A percentile compares a stretch with the other conserved stretches of the same genome.
phyloP scores from a whole-genome alignment of 2,888 invertebrate species.

The Carterocephalus palaemon region DNA sequence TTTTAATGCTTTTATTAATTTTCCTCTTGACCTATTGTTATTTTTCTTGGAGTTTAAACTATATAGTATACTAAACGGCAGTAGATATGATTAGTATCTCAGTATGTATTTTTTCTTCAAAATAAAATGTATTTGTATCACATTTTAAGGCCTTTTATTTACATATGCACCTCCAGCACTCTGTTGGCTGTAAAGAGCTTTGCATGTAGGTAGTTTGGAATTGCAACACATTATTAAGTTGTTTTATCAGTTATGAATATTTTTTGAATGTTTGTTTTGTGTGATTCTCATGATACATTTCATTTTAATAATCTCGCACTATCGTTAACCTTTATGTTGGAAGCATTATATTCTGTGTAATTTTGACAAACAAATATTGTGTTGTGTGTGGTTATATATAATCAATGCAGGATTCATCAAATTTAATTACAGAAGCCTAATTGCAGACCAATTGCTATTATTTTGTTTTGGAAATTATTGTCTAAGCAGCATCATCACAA shows the following conservation, averaged over 20 bases:
- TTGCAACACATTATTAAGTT: constrained; percentile 6
- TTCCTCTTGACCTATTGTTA: constrained; percentile 7
- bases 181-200: constrained; percentile 24
- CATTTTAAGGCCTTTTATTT: constrained; percentile 47
- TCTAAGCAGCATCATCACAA: no score
- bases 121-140: constrained; percentile 49
- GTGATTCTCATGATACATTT: constrained; percentile 12
- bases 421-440: no score
- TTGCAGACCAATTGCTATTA: no score
- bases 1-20: constrained; percentile 50
- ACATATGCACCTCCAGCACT: constrained; percentile 35
- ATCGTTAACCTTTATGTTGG: constrained; percentile 14
- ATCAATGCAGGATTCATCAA: no score
- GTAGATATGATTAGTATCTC: constrained; percentile 34
- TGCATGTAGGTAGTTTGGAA: constrained; percentile 19
- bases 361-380: no score
- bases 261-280: constrained; percentile 7
- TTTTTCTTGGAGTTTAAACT: constrained; percentile 3
- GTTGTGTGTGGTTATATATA: no score
- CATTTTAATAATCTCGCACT: constrained; percentile 13
- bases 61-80: constrained; percentile 8
- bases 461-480: no score
- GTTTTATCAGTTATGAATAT: background rate
- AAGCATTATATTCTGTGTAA: constrained; percentile 24
- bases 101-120: constrained; percentile 37